Evolutionary conservation across 2,797 vertebrate species (phyloP).

Genomic region (Catharus ustulatus): DNA sequence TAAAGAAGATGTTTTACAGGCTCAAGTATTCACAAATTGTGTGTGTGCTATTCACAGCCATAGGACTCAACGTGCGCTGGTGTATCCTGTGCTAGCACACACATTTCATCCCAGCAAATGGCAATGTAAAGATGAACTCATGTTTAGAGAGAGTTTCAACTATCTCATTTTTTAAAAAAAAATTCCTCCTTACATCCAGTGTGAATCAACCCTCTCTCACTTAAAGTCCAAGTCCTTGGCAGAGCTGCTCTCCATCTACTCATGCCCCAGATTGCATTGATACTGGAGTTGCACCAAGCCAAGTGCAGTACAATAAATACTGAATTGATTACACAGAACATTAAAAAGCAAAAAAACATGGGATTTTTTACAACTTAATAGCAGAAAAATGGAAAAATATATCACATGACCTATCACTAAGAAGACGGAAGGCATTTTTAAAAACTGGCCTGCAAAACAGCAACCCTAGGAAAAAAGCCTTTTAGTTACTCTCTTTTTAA

Average conservation of each 20-base stretch:
- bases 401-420: neutral
- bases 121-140: neutral
- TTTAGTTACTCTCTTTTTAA: neutral
- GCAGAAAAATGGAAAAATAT: neutral
- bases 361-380: neutral
- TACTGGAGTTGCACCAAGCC: neutral
- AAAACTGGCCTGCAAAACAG: neutral
- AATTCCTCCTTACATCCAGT: neutral
- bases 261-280: neutral
- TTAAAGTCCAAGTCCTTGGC: neutral
- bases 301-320: neutral
- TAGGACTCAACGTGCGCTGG: neutral
- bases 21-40: rapidly evolving
- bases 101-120: neutral
- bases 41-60: rapidly evolving
- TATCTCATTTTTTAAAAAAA: neutral
- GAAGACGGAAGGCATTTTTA: neutral
- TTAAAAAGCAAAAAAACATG: neutral
- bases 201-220: neutral
- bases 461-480: neutral
- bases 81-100: too few species aligned
- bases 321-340: neutral
- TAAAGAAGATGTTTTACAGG: neutral
- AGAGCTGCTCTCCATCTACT: neutral
- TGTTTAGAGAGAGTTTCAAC: neutral